Evolutionary conservation across 2,113 vertebrate species (phyloP).

Genomic region (Heterocephalus glaber): DNA sequence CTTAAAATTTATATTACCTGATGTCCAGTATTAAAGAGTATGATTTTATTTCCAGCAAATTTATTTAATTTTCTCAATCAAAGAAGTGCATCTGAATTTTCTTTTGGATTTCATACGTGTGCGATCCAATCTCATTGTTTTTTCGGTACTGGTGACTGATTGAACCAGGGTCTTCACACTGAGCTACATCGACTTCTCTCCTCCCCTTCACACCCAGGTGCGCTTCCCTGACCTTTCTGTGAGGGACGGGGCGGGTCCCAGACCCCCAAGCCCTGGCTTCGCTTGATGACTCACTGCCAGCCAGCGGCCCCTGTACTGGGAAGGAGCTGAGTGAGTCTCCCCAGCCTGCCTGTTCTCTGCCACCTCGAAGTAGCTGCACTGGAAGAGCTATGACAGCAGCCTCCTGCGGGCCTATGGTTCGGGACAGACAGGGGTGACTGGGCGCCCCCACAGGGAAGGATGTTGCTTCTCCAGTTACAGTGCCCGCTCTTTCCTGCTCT

Average conservation of each 20-base stretch:
- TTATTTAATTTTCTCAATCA: not conserved
- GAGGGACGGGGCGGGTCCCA: too few relatives aligned
- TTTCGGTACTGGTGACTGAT: too few relatives aligned
- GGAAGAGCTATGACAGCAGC: not conserved
- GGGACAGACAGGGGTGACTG: not conserved
- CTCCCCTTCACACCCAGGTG: not conserved
- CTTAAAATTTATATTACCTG: not conserved
- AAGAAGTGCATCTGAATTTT: not conserved
- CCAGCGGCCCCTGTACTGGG: not conserved
- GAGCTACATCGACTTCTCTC: not conserved
- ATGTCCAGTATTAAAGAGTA: not conserved
- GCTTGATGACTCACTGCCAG: not conserved
- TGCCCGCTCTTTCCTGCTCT: not conserved
- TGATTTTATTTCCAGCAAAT: conserved; percentile 1
- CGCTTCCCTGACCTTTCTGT: not conserved
- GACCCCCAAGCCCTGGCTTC: conserved; percentile 17
- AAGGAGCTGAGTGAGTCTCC: conserved; percentile 30
- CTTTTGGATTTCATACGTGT: not conserved
- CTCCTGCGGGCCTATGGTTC: not conserved
- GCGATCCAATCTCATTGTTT: not conserved
- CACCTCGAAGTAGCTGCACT: not conserved
- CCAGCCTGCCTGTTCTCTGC: not conserved
- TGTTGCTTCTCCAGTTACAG: not conserved
- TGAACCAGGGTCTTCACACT: not conserved
- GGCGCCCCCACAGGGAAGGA: not conserved